Conservation (phyloP, 30 jellyfish, hydroid and myxozoan species). For the Aurelia aurita region DNA sequence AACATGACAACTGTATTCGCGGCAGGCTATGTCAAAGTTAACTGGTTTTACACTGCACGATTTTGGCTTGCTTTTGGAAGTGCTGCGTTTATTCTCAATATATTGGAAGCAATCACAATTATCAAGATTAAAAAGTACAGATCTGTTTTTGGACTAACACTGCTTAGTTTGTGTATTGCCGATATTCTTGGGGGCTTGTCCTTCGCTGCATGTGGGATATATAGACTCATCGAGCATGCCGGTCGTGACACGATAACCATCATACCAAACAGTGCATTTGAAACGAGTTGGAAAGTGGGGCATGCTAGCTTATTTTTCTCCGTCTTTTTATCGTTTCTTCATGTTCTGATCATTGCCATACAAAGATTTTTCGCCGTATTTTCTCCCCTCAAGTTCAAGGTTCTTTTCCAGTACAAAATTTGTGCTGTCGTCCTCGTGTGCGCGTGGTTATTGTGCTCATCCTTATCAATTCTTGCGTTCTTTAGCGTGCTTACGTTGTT, state of each 20-base stretch:
- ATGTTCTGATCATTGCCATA: slow-evolving; percentile 18
- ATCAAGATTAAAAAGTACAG: neutral
- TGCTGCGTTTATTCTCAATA: slow-evolving; percentile 3
- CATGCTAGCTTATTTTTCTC: slow-evolving; percentile 39
- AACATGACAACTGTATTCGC: no score
- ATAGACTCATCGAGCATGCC: slow-evolving; percentile 2
- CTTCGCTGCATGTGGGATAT: slow-evolving; percentile 11
- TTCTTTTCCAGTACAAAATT: slow-evolving; percentile 3
- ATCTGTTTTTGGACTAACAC: slow-evolving; percentile 33
- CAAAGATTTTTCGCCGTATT: slow-evolving; percentile 37
- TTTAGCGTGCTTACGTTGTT: neutral
- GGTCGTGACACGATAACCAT: slow-evolving; percentile 11
- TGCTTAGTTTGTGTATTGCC: slow-evolving; percentile 28
- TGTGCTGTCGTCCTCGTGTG: slow-evolving; percentile 1
- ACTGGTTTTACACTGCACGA: slow-evolving; percentile 49
- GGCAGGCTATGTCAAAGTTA: neutral
- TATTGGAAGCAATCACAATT: slow-evolving; percentile 20
- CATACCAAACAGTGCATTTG: slow-evolving; percentile 11
- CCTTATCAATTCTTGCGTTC: slow-evolving; percentile 18
- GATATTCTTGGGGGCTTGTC: slow-evolving; percentile 33
- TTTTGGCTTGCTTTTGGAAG: slow-evolving; percentile 45
- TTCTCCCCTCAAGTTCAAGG: slow-evolving; percentile 26
- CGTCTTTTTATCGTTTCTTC: slow-evolving; percentile 21
- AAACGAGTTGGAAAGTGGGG: slow-evolving; percentile 20
- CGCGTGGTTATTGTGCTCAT: slow-evolving; percentile 11